Percentiles rank a stretch among this genome's conserved stretches.
phyloP scores from a whole-genome alignment of 2,113 vertebrate genomes.

The Tiliqua scincoides region DNA sequence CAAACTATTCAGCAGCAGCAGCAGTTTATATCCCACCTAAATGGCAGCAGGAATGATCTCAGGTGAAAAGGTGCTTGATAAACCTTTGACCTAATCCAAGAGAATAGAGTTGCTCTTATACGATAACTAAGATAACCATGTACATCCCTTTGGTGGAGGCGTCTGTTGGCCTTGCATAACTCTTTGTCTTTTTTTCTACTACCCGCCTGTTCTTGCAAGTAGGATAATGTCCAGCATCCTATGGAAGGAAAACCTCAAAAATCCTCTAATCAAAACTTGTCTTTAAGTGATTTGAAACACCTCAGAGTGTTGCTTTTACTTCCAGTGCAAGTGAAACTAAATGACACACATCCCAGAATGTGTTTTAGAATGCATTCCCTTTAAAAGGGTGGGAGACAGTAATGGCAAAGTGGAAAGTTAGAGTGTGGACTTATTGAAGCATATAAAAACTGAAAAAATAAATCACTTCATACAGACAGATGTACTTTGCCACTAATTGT shows the following conservation, averaged over 20 bases:
- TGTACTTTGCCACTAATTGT: not conserved
- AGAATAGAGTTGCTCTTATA: not conserved
- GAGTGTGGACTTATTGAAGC: not conserved
- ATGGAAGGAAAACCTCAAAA: not conserved
- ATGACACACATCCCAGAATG: not conserved
- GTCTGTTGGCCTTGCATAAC: not conserved
- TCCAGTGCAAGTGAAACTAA: not conserved
- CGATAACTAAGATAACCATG: not conserved
- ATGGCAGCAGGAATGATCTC: too few species aligned
- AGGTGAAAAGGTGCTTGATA: too few species aligned
- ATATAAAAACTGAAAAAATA: not conserved
- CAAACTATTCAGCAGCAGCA: too few species aligned
- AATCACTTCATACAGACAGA: fast-evolving
- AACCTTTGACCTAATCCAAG: too few species aligned
- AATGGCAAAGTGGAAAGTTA: fast-evolving
- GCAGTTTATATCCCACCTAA: too few species aligned
- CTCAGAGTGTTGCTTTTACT: not conserved
- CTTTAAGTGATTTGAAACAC: not conserved
- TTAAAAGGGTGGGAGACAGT: not conserved
- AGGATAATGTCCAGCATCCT: not conserved
- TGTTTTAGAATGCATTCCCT: not conserved
- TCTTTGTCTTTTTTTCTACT: not conserved
- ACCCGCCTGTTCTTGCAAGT: not conserved
- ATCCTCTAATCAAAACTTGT: not conserved
- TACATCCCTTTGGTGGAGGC: not conserved